Percentiles rank a stretch among this genome's conserved stretches.
Conservation (phyloP, 2,888 invertebrate species). For the Leucania comma region DNA sequence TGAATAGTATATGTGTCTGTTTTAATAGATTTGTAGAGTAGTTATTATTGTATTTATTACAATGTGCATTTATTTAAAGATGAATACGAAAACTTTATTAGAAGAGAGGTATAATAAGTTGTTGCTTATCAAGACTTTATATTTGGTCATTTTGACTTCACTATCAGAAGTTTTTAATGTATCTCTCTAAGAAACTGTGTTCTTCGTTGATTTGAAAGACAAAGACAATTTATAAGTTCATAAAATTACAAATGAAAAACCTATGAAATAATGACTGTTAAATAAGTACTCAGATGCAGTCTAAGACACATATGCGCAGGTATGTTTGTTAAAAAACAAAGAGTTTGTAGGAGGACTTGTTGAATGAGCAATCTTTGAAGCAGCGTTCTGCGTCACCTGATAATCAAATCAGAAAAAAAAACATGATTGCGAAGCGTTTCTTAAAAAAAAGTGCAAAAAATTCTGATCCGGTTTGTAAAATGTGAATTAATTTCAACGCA, state of each 20-base stretch:
- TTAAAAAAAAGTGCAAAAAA: slow-evolving; percentile 5
- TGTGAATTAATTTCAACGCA: neutral
- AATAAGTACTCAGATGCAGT: slow-evolving; percentile 7
- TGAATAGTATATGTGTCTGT: neutral
- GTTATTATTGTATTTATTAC: neutral
- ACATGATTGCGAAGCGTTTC: too few species aligned
- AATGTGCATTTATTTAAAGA: neutral
- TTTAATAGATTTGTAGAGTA: neutral
- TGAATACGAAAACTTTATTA: neutral
- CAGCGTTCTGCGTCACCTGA: neutral
- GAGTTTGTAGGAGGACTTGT: neutral
- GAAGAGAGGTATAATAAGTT: neutral
- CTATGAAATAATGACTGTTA: neutral
- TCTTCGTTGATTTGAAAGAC: too few species aligned
- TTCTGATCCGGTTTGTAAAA: slow-evolving; percentile 7
- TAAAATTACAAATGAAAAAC: neutral
- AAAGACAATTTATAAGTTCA: too few species aligned
- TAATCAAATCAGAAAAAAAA: slow-evolving; percentile 4
- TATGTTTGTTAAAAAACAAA: neutral
- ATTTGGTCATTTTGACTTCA: neutral
- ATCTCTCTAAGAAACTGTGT: too few species aligned
- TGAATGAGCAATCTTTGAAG: slow-evolving; percentile 23
- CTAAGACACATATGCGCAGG: neutral
- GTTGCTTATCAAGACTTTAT: neutral
- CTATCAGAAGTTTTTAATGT: too few species aligned